These are phyloP conservation scores for Ammodytes dubius DNA, from an alignment of 2,113 vertebrate species.

Conservation along the genomic window DNA sequence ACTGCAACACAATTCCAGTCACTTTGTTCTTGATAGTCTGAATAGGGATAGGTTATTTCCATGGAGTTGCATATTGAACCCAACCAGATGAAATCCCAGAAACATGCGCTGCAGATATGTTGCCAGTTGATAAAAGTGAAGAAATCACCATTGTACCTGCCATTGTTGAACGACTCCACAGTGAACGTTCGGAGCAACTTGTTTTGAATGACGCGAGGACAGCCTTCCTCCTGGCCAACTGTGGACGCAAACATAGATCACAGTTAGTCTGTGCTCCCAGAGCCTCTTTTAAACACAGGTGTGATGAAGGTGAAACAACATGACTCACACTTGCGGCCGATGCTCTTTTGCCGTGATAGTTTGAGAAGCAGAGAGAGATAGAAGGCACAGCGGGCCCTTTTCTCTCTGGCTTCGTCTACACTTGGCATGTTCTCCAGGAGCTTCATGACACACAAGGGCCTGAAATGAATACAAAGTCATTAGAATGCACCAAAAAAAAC, in stretches of 20 bases:
- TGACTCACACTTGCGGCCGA: constrained; percentile 89
- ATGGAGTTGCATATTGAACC: background rate
- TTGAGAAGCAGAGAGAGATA: constrained; percentile 90
- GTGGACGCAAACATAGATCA: constrained; percentile 18
- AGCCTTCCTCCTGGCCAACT: constrained; percentile 80
- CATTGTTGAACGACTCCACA: constrained; percentile 77
- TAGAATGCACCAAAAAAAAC: background rate
- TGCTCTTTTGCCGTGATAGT: constrained; percentile 81
- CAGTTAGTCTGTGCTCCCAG: background rate
- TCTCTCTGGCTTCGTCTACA: constrained; percentile 79
- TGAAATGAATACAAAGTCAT: constrained; percentile 36
- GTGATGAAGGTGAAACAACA: background rate
- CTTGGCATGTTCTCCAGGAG: constrained; percentile 86
- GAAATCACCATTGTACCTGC: constrained; percentile 66
- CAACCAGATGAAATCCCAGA: background rate
- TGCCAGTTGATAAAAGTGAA: accelerated
- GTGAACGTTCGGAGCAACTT: constrained; percentile 81
- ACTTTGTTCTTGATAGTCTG: background rate
- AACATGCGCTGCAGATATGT: background rate
- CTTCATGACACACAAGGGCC: constrained; percentile 83
- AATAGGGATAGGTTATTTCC: background rate
- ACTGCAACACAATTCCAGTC: background rate
- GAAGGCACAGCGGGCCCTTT: constrained; percentile 87
- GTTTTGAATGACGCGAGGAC: constrained; percentile 76
- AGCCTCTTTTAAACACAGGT: background rate